Evolutionary conservation across 2,888 invertebrate species (phyloP).

Genomic region (Pollenia amentaria): DNA sequence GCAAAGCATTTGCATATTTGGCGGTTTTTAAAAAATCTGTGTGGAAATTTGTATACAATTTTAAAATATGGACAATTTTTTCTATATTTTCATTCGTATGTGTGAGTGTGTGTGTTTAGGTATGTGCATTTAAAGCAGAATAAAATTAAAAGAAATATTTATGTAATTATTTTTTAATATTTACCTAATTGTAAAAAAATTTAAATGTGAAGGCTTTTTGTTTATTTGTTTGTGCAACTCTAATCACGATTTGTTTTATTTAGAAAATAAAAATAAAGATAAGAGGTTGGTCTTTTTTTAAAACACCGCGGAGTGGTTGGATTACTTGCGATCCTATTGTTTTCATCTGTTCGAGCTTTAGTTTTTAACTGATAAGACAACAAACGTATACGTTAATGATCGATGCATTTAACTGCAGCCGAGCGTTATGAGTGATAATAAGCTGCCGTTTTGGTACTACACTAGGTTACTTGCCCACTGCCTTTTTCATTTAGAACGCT

Average conservation of each 20-base stretch:
- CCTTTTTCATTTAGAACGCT: slow-evolving; percentile 71
- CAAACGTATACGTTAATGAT: slow-evolving; percentile 67
- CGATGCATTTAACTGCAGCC: slow-evolving; percentile 72
- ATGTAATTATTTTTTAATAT: slow-evolving; percentile 27
- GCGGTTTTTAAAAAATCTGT: background rate
- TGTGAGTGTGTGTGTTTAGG: background rate
- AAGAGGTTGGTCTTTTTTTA: slow-evolving; percentile 60
- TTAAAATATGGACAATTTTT: background rate
- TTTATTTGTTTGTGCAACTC: slow-evolving; percentile 65
- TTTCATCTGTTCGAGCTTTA: slow-evolving; percentile 73
- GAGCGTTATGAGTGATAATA: slow-evolving; percentile 67
- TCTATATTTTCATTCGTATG: background rate
- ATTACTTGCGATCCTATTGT: slow-evolving; percentile 72
- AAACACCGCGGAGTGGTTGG: slow-evolving; percentile 66
- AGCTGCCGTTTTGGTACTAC: slow-evolving; percentile 68
- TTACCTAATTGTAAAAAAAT: slow-evolving; percentile 36
- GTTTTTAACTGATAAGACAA: slow-evolving; percentile 72
- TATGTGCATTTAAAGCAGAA: background rate
- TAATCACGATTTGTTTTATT: slow-evolving; percentile 49
- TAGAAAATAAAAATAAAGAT: slow-evolving; percentile 45
- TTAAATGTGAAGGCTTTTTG: slow-evolving; percentile 22
- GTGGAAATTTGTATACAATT: no score
- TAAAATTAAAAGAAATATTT: background rate
- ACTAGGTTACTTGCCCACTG: slow-evolving; percentile 72
- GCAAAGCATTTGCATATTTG: background rate